phyloP scores from a whole-genome alignment of 2,888 invertebrate genomes.

The Heliconius cydno region DNA sequence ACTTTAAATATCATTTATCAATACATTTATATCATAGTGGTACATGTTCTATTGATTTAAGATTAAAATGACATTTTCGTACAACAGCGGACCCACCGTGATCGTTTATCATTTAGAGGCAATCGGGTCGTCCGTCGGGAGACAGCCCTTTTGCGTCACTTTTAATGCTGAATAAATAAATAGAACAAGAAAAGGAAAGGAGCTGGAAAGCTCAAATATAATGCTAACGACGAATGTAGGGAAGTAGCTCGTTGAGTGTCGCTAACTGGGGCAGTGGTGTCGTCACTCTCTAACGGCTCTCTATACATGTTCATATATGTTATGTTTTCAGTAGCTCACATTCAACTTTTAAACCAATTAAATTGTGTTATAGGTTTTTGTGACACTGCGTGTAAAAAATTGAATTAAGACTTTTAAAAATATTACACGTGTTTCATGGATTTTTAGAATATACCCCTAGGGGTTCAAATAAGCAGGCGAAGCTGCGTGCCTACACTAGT shows the following conservation, averaged over 20 bases:
- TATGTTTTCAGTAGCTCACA: too few species aligned
- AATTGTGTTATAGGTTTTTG: too few species aligned
- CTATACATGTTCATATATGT: too few species aligned
- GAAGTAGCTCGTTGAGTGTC: not conserved
- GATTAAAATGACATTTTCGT: not conserved
- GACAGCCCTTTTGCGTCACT: not conserved
- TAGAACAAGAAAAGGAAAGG: not conserved
- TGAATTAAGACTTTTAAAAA: too few species aligned
- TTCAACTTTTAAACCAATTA: too few species aligned
- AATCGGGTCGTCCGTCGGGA: not conserved
- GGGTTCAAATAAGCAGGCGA: too few species aligned
- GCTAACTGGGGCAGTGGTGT: not conserved
- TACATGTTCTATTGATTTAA: not conserved
- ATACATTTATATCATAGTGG: too few species aligned
- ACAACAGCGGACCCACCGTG: not conserved
- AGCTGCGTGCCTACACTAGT: too few species aligned
- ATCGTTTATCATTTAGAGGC: conserved; percentile 23
- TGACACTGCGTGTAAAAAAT: too few species aligned
- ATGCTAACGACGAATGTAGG: not conserved
- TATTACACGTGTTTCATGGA: too few species aligned
- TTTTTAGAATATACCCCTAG: too few species aligned
- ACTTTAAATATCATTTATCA: too few species aligned
- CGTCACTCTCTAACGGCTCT: not conserved
- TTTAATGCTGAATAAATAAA: conserved; percentile 15
- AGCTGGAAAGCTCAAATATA: not conserved